Evolutionary conservation across 2,797 vertebrate genomes (phyloP).

Genomic region (Toxotes lorentzi): DNA sequence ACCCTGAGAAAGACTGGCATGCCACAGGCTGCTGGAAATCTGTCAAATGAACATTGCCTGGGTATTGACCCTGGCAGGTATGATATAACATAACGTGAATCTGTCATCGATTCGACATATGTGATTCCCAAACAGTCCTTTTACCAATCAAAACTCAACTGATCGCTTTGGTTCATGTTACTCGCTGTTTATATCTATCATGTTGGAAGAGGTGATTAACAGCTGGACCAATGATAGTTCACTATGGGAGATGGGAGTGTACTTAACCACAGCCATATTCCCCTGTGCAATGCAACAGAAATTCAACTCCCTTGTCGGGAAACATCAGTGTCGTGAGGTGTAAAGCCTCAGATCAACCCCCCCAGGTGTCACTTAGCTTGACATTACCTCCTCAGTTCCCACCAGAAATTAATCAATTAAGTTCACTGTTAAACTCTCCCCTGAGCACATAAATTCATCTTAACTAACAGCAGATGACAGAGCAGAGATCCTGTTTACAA

Average conservation of each 20-base stretch:
- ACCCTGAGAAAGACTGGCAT: neutral
- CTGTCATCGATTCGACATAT: neutral
- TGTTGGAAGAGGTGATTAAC: neutral
- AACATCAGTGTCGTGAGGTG: neutral
- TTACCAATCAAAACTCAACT: neutral
- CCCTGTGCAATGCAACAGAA: neutral
- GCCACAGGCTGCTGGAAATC: neutral
- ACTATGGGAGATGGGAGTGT: neutral
- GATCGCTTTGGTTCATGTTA: too few relatives aligned
- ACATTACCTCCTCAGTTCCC: neutral
- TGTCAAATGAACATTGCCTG: neutral
- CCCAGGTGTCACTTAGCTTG: too few relatives aligned
- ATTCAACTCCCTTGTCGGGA: neutral
- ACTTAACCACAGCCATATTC: neutral
- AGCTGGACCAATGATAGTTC: neutral
- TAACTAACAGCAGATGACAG: neutral
- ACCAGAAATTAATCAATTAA: neutral
- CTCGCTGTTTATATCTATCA: neutral
- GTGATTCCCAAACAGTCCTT: too few relatives aligned
- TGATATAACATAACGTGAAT: too few relatives aligned
- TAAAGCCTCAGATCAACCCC: neutral
- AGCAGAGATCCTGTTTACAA: neutral
- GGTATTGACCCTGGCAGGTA: neutral
- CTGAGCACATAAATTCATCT: neutral
- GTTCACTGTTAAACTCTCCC: neutral